These are phyloP conservation scores for Sinosuthora webbiana DNA, from an alignment of 2,113 vertebrate species.

Conservation along the genomic window DNA sequence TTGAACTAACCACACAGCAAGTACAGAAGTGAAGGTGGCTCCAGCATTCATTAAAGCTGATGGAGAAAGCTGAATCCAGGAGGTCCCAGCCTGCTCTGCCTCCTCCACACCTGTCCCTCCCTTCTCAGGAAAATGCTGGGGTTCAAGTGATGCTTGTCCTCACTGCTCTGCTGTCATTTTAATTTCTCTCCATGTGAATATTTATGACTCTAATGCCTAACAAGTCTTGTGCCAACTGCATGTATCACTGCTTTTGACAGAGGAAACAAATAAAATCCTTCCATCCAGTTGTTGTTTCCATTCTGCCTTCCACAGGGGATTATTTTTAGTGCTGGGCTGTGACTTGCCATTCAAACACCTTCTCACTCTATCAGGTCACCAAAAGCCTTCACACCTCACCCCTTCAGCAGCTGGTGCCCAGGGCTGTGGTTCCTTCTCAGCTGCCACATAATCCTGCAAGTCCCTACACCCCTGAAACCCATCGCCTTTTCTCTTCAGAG, in stretches of 20 bases:
- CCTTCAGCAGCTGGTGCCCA: background rate
- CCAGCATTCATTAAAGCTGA: background rate
- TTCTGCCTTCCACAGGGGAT: background rate
- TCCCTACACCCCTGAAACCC: background rate
- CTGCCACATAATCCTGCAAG: background rate
- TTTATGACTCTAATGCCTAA: background rate
- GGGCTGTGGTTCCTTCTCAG: background rate
- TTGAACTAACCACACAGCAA: background rate
- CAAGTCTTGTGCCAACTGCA: slow-evolving; percentile 35
- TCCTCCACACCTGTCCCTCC: background rate
- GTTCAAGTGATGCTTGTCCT: background rate
- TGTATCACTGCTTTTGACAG: slow-evolving; percentile 23
- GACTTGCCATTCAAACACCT: background rate
- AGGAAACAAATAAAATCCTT: slow-evolving; percentile 48
- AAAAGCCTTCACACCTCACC: background rate
- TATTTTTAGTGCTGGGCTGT: background rate
- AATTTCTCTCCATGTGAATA: background rate
- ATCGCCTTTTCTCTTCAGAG: background rate
- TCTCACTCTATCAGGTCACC: background rate
- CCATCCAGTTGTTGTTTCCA: background rate
- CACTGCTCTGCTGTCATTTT: background rate
- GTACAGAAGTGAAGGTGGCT: background rate
- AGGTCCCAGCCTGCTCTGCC: background rate
- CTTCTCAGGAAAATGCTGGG: background rate
- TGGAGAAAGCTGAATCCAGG: background rate